Conservation (phyloP, 2,888 invertebrate genomes). For the Chrysolina americana region DNA sequence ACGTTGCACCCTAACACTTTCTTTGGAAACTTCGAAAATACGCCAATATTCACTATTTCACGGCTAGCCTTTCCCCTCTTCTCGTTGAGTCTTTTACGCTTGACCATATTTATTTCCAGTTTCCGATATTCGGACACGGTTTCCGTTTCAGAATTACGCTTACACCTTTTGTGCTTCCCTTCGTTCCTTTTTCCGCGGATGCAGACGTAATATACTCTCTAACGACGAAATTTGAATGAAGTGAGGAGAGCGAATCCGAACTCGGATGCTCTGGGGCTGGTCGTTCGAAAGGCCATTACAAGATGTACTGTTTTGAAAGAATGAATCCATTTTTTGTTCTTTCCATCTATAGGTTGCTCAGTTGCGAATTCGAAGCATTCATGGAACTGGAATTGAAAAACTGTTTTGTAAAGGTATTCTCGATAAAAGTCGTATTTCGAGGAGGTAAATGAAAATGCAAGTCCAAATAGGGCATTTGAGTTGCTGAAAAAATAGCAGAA, state of each 20-base stretch:
- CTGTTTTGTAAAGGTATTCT: no score
- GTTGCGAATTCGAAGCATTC: not conserved
- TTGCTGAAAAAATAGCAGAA: no score
- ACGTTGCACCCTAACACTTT: conserved; percentile 29
- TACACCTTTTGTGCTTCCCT: conserved; percentile 40
- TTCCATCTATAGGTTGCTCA: not conserved
- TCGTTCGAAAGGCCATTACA: not conserved
- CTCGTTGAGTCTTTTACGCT: conserved; percentile 28
- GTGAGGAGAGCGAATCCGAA: not conserved
- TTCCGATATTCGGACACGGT: conserved; percentile 43
- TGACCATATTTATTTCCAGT: conserved; percentile 34
- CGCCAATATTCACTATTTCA: conserved; percentile 30
- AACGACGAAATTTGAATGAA: conserved; percentile 40
- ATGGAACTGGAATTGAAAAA: not conserved
- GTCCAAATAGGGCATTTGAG: not conserved
- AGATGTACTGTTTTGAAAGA: not conserved
- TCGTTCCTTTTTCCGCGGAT: conserved; percentile 20
- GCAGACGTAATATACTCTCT: conserved; percentile 24
- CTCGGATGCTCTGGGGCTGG: not conserved
- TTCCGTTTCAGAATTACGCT: conserved; percentile 41
- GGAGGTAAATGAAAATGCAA: not conserved
- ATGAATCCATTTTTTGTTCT: not conserved
- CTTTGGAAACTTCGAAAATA: conserved; percentile 6
- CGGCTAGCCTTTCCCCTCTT: conserved; percentile 17
- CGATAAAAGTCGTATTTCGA: not conserved